phyloP scores from a whole-genome alignment of 2,888 invertebrate genomes.

The Caenorhabditis japonica region DNA sequence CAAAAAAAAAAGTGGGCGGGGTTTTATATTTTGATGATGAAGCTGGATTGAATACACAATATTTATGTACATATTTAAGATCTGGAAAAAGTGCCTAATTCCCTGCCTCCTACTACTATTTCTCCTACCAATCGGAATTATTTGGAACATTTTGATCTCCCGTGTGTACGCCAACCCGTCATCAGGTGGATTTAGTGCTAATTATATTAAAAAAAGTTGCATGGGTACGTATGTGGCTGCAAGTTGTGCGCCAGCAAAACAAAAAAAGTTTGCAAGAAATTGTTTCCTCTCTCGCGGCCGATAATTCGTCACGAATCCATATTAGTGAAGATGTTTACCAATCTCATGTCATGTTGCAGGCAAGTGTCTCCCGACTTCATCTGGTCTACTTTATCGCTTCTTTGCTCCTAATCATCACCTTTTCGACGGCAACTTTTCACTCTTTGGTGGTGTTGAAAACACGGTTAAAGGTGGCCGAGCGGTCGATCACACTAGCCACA shows the following conservation, averaged over 20 bases:
- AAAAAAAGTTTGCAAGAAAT: too few species aligned
- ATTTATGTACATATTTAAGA: conserved; percentile 1
- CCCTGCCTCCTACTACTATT: conserved; percentile 7
- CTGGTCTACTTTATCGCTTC: conserved; percentile 14
- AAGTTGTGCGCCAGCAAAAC: too few species aligned
- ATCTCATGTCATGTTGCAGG: too few species aligned
- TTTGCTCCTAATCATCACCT: conserved; percentile 9
- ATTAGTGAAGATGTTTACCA: too few species aligned
- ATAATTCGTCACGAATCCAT: not conserved
- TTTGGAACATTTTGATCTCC: conserved; percentile 30
- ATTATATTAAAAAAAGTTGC: conserved; percentile 9
- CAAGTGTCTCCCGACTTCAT: conserved; percentile 22
- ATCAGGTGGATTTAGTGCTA: conserved; percentile 20
- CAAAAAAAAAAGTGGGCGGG: too few species aligned
- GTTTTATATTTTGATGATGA: too few species aligned
- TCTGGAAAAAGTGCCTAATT: conserved; percentile 5
- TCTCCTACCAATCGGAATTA: conserved; percentile 16
- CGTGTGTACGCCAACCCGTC: conserved; percentile 27
- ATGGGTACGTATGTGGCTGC: not conserved
- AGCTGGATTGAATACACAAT: too few species aligned
- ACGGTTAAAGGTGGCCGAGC: conserved; percentile 16
- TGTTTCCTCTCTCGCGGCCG: not conserved
- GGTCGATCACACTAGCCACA: conserved; percentile 14
- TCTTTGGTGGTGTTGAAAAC: conserved; percentile 8
- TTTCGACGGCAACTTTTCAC: conserved; percentile 14